Evolutionary conservation across 2,888 invertebrate genomes (phyloP).

Genomic region (Hofmannophila pseudospretella): DNA sequence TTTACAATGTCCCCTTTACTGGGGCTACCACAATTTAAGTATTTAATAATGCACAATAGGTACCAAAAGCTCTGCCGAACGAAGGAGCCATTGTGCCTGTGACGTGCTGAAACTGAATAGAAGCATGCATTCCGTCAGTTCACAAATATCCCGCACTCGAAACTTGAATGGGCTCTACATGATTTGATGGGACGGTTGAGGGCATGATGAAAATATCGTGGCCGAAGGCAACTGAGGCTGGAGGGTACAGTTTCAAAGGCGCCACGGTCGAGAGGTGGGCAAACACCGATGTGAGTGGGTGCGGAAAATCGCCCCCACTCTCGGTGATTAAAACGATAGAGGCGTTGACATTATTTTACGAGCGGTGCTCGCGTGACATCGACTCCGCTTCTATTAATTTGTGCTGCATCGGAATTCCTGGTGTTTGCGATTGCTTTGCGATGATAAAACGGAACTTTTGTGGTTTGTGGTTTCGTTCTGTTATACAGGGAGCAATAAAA

Average conservation of each 20-base stretch:
- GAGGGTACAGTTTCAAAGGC: conserved; percentile 67
- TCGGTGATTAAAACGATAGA: conserved; percentile 73
- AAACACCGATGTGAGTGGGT: conserved; percentile 62
- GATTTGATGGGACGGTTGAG: conserved; percentile 42
- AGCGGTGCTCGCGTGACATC: conserved; percentile 43
- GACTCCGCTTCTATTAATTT: conserved; percentile 51
- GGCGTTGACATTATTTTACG: conserved; percentile 72
- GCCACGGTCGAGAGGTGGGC: conserved; percentile 59
- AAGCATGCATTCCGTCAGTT: neutral
- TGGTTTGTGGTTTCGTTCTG: no score
- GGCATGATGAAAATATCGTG: conserved; percentile 61
- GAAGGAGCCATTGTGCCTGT: no score
- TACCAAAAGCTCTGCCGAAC: no score
- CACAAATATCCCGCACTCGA: conserved; percentile 10
- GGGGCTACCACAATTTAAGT: no score
- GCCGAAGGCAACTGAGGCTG: conserved; percentile 46
- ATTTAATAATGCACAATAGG: no score
- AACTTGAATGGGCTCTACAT: conserved; percentile 29
- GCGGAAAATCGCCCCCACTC: conserved; percentile 69
- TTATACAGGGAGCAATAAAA: no score
- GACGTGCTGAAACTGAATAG: neutral
- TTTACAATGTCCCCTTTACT: no score
- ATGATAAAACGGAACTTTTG: no score
- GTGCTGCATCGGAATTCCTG: conserved; percentile 25
- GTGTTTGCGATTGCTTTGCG: conserved; percentile 13